A percentile compares a stretch with the other conserved stretches of the same genome.
Evolutionary conservation across 2,113 vertebrate genomes (phyloP).

Genomic region (Ptilorrhoa leucosticta): DNA sequence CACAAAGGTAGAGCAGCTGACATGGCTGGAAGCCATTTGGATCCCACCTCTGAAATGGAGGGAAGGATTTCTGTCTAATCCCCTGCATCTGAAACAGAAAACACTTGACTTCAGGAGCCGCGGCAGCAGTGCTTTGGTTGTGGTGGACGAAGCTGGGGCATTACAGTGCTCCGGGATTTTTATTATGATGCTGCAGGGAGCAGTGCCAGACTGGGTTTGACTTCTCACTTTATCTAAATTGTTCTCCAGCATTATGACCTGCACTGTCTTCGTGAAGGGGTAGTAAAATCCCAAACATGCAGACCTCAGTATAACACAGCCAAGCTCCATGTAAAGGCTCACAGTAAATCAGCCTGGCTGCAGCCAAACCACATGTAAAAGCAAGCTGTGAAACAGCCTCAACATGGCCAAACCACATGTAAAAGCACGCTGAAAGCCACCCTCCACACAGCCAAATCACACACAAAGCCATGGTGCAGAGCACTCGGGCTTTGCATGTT

Average conservation of each 20-base stretch:
- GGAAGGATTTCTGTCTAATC: background rate
- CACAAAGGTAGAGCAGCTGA: constrained; percentile 2
- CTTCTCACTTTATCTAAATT: background rate
- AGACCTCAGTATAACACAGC: background rate
- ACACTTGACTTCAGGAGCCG: fast-evolving
- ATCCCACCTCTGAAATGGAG: background rate
- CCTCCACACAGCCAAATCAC: background rate
- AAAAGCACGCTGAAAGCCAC: constrained; percentile 22
- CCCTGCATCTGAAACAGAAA: background rate
- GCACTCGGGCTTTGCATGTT: background rate
- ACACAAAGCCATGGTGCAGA: background rate
- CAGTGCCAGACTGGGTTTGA: background rate
- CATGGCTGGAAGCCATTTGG: background rate
- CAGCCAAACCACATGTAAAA: constrained; percentile 61
- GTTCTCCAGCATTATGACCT: background rate
- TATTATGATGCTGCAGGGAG: background rate
- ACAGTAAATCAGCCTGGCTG: background rate
- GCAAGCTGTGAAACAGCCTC: constrained; percentile 46
- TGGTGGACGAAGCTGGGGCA: background rate
- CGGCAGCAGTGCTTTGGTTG: background rate
- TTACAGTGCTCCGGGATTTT: background rate
- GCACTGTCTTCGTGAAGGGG: background rate
- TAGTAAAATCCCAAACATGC: background rate
- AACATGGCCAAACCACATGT: constrained; percentile 38
- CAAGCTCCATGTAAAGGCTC: background rate